These are phyloP conservation scores for Numenius arquata DNA, from an alignment of 2,113 vertebrate species.

Conservation along the genomic window DNA sequence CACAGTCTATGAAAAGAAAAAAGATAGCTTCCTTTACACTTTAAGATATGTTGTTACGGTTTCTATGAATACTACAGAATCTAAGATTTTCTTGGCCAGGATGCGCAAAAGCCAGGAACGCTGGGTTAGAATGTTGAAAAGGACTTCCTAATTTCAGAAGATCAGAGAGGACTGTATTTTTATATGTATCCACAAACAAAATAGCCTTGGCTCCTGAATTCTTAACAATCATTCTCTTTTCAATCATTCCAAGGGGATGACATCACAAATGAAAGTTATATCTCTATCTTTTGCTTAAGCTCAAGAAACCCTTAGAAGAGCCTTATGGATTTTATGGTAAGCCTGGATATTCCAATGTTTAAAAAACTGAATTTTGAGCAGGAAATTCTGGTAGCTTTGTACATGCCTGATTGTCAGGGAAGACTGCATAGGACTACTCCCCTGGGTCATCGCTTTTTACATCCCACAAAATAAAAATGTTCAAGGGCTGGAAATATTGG, in stretches of 20 bases:
- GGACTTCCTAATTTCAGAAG: not conserved
- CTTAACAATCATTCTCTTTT: not conserved
- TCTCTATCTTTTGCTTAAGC: not conserved
- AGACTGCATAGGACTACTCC: not conserved
- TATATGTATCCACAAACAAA: not conserved
- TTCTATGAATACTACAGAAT: not conserved
- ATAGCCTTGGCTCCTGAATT: not conserved
- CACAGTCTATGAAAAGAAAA: not conserved
- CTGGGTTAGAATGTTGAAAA: not conserved
- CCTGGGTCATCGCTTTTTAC: not conserved
- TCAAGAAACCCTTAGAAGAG: not conserved
- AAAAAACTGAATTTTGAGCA: not conserved
- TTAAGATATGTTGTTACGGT: not conserved
- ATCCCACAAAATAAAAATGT: not conserved
- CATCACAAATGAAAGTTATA: not conserved
- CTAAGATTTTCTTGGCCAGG: not conserved
- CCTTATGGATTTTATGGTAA: not conserved
- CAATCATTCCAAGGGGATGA: not conserved
- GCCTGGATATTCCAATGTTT: not conserved
- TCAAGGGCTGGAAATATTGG: not conserved
- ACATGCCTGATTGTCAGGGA: not conserved
- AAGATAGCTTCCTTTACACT: not conserved
- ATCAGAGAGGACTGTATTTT: not conserved
- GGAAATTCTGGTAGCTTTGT: not conserved
- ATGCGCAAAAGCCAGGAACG: not conserved